A percentile compares a stretch with the other conserved stretches of the same genome.
These are phyloP conservation scores for Acanthoscelides obtectus DNA, from an alignment of 2,888 invertebrate species.

Conservation along the genomic window DNA sequence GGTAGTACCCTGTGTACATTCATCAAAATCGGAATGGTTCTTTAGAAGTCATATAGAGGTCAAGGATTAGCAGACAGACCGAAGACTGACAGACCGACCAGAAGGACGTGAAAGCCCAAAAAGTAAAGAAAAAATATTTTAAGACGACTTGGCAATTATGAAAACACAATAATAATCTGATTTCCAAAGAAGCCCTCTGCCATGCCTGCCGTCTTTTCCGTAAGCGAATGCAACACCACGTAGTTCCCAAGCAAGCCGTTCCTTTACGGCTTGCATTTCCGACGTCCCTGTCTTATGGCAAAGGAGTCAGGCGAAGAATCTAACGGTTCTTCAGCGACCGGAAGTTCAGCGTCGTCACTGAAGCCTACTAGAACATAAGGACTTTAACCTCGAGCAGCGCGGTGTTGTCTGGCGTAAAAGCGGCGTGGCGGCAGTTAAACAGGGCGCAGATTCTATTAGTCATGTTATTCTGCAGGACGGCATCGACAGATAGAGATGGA, in stretches of 20 bases:
- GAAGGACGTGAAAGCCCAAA: too few relatives aligned
- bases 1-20: too few relatives aligned
- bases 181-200: too few relatives aligned
- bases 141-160: too few relatives aligned
- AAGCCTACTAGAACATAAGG: conserved; percentile 44
- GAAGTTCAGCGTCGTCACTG: conserved; percentile 40
- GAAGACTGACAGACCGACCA: too few relatives aligned
- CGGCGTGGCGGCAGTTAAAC: neutral
- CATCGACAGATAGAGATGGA: neutral
- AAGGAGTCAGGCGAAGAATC: conserved; percentile 6
- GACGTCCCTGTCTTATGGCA: neutral
- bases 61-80: too few relatives aligned
- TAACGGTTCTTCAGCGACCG: conserved; percentile 46
- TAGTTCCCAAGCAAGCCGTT: neutral
- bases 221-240: neutral
- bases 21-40: too few relatives aligned
- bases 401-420: neutral
- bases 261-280: neutral
- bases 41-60: too few relatives aligned
- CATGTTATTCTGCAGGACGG: neutral
- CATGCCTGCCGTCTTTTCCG: neutral
- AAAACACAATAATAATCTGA: too few relatives aligned
- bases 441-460: neutral
- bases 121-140: too few relatives aligned
- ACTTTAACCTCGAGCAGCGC: conserved; percentile 40